phyloP scores from a whole-genome alignment of 2,113 vertebrate genomes.

The Scolopax mira region DNA sequence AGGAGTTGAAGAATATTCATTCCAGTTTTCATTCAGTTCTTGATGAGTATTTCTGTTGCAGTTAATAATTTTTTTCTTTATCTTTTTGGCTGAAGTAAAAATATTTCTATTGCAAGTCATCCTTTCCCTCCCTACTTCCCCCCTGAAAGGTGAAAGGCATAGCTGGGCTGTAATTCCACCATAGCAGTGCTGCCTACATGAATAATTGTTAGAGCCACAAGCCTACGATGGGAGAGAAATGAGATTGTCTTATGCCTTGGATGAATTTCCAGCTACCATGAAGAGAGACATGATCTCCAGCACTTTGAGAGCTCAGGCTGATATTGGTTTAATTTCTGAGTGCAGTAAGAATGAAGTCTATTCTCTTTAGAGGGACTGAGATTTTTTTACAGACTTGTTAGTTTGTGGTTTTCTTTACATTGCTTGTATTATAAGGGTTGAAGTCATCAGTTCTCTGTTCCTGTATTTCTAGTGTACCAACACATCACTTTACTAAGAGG shows the following conservation, averaged over 20 bases:
- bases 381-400: conserved; percentile 15
- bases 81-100: conserved; percentile 51
- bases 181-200: not conserved
- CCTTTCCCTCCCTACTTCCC: not conserved
- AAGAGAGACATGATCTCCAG: not conserved
- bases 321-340: not conserved
- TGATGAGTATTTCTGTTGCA: not conserved
- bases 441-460: not conserved
- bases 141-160: not conserved
- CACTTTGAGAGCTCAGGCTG: not conserved
- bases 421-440: not conserved
- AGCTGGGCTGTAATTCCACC: not conserved
- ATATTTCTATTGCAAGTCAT: conserved; percentile 42
- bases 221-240: not conserved
- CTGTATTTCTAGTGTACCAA: not conserved
- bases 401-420: conserved; percentile 9
- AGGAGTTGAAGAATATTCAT: not conserved
- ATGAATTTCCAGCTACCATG: conserved; percentile 30
- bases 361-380: conserved; percentile 22
- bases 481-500: not conserved
- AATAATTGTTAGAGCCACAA: not conserved
- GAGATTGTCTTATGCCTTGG: not conserved
- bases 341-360: not conserved
- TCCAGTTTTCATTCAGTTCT: conserved; percentile 17
- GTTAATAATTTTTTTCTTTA: not conserved